A percentile compares a stretch with the other conserved stretches of the same genome.
These are phyloP conservation scores for Pica pica DNA, from an alignment of 2,113 vertebrate species.

Conservation along the genomic window DNA sequence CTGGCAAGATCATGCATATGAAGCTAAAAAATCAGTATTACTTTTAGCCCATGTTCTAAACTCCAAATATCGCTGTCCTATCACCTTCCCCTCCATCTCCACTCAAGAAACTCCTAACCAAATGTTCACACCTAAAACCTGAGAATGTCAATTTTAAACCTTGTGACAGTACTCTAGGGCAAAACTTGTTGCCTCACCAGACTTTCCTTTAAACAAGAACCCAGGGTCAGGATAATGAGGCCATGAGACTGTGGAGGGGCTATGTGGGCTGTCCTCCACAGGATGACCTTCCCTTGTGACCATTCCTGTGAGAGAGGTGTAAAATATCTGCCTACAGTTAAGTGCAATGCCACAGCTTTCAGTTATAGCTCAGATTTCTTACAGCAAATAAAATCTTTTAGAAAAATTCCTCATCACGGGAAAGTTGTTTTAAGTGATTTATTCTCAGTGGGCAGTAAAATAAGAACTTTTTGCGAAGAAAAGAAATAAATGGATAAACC, in stretches of 20 bases:
- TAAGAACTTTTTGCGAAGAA: background rate
- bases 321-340: background rate
- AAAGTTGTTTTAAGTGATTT: background rate
- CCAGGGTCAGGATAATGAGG: background rate
- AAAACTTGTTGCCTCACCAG: background rate
- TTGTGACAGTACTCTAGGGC: background rate
- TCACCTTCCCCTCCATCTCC: background rate
- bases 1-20: background rate
- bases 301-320: background rate
- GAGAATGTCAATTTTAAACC: background rate
- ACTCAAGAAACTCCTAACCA: background rate
- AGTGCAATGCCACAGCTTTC: background rate
- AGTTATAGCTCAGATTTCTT: background rate
- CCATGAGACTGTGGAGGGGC: background rate
- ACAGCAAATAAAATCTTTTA: background rate
- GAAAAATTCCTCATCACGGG: background rate
- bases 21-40: background rate
- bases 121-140: background rate
- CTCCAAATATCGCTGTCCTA: accelerated
- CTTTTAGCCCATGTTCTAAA: background rate
- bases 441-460: background rate
- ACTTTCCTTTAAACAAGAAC: background rate
- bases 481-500: background rate
- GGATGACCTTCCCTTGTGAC: background rate
- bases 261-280: accelerated